These are phyloP conservation scores for Neodon shergylaensis DNA, from an alignment of 2,113 vertebrate genomes.

Conservation along the genomic window DNA sequence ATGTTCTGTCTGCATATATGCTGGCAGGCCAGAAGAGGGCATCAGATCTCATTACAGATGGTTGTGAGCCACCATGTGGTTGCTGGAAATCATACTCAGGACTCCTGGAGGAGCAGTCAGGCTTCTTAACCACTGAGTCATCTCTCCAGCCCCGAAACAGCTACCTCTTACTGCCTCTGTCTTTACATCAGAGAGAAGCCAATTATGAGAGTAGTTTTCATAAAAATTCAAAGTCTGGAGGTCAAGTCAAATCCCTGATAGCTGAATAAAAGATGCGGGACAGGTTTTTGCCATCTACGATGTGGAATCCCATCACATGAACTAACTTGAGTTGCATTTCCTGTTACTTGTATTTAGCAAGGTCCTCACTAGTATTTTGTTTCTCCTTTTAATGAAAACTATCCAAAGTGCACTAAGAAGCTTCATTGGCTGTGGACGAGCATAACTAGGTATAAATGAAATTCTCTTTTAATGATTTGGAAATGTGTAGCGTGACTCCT, in stretches of 20 bases:
- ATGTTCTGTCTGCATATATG: too few species aligned
- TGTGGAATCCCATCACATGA: neutral
- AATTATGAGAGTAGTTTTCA: neutral
- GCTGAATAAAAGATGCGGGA: neutral
- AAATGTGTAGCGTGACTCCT: constrained; percentile 25
- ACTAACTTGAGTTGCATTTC: neutral
- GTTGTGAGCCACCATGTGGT: too few species aligned
- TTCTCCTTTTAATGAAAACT: constrained; percentile 11
- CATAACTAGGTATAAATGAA: constrained; percentile 49
- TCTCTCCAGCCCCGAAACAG: too few species aligned
- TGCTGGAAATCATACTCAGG: too few species aligned
- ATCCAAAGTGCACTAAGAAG: constrained; percentile 31
- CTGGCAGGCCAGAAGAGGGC: too few species aligned
- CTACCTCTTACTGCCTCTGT: neutral
- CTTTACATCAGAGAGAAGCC: neutral
- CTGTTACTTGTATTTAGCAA: neutral
- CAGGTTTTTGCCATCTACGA: neutral
- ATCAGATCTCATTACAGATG: too few species aligned
- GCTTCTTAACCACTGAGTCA: too few species aligned
- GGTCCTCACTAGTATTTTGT: neutral
- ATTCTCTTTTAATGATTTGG: constrained; percentile 55
- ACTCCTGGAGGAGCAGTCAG: too few species aligned
- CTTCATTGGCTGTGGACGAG: neutral
- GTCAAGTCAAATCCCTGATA: neutral
- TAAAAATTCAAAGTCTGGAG: neutral